Percentiles rank a stretch among this genome's conserved stretches.
phyloP scores from a whole-genome alignment of 2,888 invertebrate species.

The Ceraclea dissimilis region DNA sequence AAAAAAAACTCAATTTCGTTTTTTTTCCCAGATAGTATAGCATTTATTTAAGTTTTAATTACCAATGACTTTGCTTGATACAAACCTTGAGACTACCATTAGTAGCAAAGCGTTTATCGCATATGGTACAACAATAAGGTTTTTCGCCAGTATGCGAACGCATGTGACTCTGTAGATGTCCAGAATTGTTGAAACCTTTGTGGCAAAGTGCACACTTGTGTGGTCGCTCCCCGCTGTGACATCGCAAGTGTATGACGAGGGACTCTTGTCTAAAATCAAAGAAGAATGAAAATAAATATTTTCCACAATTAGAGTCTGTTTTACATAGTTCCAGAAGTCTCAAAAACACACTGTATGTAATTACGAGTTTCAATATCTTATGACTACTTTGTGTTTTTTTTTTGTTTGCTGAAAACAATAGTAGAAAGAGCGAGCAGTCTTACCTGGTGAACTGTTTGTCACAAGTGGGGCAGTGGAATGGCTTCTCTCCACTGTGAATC shows the following conservation, averaged over 20 bases:
- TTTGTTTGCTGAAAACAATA: too few relatives aligned
- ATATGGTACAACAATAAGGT: conserved; percentile 22
- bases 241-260: conserved; percentile 24
- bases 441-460: conserved; percentile 24
- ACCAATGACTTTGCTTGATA: too few relatives aligned
- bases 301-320: not conserved
- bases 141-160: conserved; percentile 26
- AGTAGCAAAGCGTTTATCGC: conserved; percentile 24
- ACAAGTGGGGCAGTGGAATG: conserved; percentile 26
- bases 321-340: not conserved
- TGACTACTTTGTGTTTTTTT: not conserved
- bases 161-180: conserved; percentile 26
- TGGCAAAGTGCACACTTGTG: conserved; percentile 26
- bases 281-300: not conserved
- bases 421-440: too few relatives aligned
- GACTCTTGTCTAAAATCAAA: conserved; percentile 23
- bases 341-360: not conserved
- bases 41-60: too few relatives aligned
- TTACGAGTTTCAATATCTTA: not conserved
- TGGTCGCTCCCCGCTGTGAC: conserved; percentile 27
- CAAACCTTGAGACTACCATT: conserved; percentile 26
- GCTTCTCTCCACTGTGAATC: conserved; percentile 27
- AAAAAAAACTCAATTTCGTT: too few relatives aligned
- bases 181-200: conserved; percentile 26
- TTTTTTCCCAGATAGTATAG: too few relatives aligned